A percentile compares a stretch with the other conserved stretches of the same genome.
These are phyloP conservation scores for Albula goreensis DNA, from an alignment of 2,113 vertebrate genomes.

Conservation along the genomic window DNA sequence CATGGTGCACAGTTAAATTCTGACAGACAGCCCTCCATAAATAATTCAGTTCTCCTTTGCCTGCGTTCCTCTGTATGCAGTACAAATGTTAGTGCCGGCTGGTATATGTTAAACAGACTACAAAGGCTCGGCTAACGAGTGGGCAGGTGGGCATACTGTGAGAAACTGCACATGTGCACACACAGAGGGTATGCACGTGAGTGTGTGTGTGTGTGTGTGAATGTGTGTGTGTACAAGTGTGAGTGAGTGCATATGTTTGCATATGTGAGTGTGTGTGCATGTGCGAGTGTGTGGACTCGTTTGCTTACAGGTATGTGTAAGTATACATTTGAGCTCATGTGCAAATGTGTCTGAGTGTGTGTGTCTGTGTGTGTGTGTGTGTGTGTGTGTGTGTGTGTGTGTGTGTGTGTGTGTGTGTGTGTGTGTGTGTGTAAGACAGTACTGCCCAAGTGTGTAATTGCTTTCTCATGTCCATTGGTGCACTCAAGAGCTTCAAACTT, in stretches of 20 bases:
- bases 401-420: neutral
- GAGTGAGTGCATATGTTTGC: neutral
- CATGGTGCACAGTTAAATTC: neutral
- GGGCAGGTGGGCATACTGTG: neutral
- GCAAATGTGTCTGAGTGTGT: conserved; percentile 33
- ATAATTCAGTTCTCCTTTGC: neutral
- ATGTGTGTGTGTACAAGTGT: neutral
- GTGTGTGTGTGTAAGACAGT: conserved; percentile 8
- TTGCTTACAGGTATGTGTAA: neutral
- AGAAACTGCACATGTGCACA: too few relatives aligned
- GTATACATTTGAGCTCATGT: neutral
- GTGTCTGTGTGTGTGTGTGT: conserved; percentile 35
- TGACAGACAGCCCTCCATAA: neutral
- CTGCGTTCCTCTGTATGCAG: neutral
- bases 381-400: conserved; percentile 21
- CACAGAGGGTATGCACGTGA: neutral
- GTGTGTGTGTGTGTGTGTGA: neutral
- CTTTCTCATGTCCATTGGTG: neutral
- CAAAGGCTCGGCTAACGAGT: neutral
- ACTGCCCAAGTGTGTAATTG: too few relatives aligned
- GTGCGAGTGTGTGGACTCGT: neutral
- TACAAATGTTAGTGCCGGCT: neutral
- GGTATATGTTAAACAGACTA: neutral
- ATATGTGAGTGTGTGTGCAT: neutral
- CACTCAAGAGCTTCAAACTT: neutral